These are phyloP conservation scores for Agriotes lineatus DNA, from an alignment of 2,888 invertebrate species.

Conservation along the genomic window DNA sequence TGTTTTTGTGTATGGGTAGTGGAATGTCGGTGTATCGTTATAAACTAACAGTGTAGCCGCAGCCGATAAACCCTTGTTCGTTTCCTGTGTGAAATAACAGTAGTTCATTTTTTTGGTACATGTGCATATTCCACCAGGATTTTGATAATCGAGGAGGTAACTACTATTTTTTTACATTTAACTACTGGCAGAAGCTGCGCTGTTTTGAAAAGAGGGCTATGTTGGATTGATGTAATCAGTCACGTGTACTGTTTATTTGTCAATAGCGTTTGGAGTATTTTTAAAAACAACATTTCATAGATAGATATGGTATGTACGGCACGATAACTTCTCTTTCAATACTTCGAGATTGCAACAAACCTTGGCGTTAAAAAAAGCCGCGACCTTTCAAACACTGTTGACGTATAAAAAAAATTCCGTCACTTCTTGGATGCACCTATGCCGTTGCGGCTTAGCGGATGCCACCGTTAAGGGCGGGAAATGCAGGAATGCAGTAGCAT, in stretches of 20 bases:
- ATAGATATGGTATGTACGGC: background rate
- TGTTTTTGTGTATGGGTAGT: conserved; percentile 40
- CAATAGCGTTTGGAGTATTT: background rate
- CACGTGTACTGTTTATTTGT: background rate
- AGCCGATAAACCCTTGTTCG: background rate
- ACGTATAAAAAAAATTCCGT: background rate
- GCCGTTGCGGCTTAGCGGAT: conserved; percentile 4
- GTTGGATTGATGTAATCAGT: background rate
- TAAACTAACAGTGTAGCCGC: background rate
- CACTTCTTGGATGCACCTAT: background rate
- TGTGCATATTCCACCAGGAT: background rate
- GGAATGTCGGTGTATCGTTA: conserved; percentile 9
- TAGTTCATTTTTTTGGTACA: background rate
- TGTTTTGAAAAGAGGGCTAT: background rate
- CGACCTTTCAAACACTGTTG: background rate
- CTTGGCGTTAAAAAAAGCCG: conserved; percentile 1
- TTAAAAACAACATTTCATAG: background rate
- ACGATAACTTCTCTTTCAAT: background rate
- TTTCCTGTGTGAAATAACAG: conserved; percentile 2
- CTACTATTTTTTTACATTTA: background rate
- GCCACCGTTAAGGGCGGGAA: conserved; percentile 11
- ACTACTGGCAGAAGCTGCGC: background rate
- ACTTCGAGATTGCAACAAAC: background rate
- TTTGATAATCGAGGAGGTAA: background rate
- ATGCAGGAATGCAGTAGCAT: conserved; percentile 7